Evolutionary conservation across 2,888 invertebrate species (phyloP).

Genomic region (Caenorhabditis parvicauda): DNA sequence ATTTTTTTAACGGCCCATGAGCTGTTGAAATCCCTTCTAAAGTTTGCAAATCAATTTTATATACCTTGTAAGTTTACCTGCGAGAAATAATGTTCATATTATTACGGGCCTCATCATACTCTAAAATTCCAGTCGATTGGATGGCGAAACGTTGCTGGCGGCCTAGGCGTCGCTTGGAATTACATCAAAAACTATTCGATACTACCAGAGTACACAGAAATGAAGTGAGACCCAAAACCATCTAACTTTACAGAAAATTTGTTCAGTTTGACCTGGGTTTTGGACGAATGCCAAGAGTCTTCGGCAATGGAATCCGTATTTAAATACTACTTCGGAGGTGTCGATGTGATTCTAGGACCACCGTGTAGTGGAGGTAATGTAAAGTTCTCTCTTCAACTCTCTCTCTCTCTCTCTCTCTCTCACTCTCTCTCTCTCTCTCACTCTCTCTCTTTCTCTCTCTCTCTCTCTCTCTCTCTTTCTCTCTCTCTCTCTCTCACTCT

Average conservation of each 20-base stretch:
- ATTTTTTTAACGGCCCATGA: too few species aligned
- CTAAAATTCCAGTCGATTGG: conserved; percentile 22
- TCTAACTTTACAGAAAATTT: not conserved
- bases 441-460: not conserved
- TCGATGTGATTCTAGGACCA: conserved; percentile 38
- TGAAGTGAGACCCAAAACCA: conserved; percentile 16
- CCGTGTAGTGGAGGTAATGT: conserved; percentile 34
- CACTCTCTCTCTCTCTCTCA: not conserved
- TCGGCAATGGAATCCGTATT: conserved; percentile 24
- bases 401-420: conserved; percentile 1
- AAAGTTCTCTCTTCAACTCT: conserved; percentile 1
- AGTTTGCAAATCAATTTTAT: too few species aligned
- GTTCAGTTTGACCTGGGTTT: conserved; percentile 29
- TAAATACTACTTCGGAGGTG: conserved; percentile 19
- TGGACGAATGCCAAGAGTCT: conserved; percentile 30
- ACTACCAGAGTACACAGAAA: conserved; percentile 18
- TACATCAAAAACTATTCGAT: conserved; percentile 15
- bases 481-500: conserved; percentile 3
- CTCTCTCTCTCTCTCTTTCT: conserved; percentile 1
- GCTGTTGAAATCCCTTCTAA: too few species aligned
- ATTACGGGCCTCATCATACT: too few species aligned
- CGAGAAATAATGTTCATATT: too few species aligned
- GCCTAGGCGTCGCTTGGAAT: conserved; percentile 30
- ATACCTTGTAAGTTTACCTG: too few species aligned
- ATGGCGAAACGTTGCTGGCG: conserved; percentile 27